Base-by-base conservation (phyloP, 2,888 invertebrate species). In the Seira sanloemensis region DNA sequence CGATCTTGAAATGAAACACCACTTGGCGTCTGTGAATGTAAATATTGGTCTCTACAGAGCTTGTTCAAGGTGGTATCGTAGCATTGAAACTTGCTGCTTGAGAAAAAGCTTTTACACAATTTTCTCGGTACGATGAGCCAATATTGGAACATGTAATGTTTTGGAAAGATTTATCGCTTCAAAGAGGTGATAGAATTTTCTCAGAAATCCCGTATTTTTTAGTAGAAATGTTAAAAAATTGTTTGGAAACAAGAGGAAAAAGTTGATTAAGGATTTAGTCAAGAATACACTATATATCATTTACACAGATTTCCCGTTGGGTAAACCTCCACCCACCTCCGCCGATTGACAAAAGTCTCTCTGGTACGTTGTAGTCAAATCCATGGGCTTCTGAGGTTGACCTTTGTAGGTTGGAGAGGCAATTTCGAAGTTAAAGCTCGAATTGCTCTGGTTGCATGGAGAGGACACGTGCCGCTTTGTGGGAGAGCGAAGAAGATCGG, bases 331-430 rank as follows among this genome's bases (percentile, higher is more conserved):
- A 50, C 50, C 78, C 67, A 78, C 73, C 21, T 73, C 72, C 18
- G 76, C 26, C 18, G 76, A 46, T 16, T 67, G 72, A 23, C 86
- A 86, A 58, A 84, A 86, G 71, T 86, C 84, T 9, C 69, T 73
- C 68, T 81, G 80, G 68, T 86, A 86, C 5, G 84, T 84, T 21
- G 86, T 80, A n/a, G 76, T 24, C 77, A 86, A 66, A n/a, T 86
- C 78, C 77, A 62, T 78, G 18, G 73, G 65, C 68, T 71, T 82
- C 21, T 50, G 71, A 25, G 81, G 68, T 24, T 75, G 68, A 1
- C 78, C 83, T 58, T 79, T 75, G 26, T 25, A 54, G 2, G 50
- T 37, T 46, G 69, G n/a, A n/a, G 18, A 67, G 66, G 46, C 68
- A 26, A 77, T 26, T 12, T 74, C 78, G 75, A 86, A 84, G 4